Base-by-base conservation (phyloP, 1,140 invertebrate genomes). In the Drosophila bocki region DNA sequence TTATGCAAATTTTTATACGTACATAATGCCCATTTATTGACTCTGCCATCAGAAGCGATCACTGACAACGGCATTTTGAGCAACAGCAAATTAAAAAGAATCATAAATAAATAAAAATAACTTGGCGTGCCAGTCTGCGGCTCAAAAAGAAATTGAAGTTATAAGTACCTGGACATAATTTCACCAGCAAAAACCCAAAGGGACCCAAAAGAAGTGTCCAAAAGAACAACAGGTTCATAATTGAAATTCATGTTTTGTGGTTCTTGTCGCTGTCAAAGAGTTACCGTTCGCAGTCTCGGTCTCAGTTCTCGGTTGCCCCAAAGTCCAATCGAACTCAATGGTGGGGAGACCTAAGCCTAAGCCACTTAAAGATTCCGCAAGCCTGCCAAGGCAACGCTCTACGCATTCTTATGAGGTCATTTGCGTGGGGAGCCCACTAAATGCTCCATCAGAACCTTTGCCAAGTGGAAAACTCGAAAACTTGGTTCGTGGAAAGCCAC, bases 401-500 rank as follows among this genome's bases (percentile, higher is more conserved):
- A 90, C 81, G 85, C 85, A 90, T 90, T 90, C 83, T 90, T 84
- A 90, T 90, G 85, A 90, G 85, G 85, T 90, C 85, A 90, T 90
- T 90, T 90, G 85, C 85, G 85, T 90, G 85, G 87, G 53, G 87
- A 90, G 84, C 84, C 74, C 84, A 88, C 84, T 84, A 87, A 87
- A 87, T 84, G 84, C 78, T 85, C 75, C 75, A 67, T 78, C 26
- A 56, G 69, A 75, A 35, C 57, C 12, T 32, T 75, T 77, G 56
- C 53, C 41, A 63, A 78, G 37, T 54, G 56, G 51, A 87, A 86
- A 87, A 74, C 70, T 68, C 63, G 56, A 74, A 56, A 39, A 26
- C 8, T n/a, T 9, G 35, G 65, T 87, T 87, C 84, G 77, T 84
- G 80, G 84, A 87, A 88, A 88, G 41, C 56, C 65, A 51, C 51